Evolutionary conservation across 2,888 invertebrate species (phyloP), one percentile per base, ranked within the genome.

Genomic region (Masnerella sp.): DNA sequence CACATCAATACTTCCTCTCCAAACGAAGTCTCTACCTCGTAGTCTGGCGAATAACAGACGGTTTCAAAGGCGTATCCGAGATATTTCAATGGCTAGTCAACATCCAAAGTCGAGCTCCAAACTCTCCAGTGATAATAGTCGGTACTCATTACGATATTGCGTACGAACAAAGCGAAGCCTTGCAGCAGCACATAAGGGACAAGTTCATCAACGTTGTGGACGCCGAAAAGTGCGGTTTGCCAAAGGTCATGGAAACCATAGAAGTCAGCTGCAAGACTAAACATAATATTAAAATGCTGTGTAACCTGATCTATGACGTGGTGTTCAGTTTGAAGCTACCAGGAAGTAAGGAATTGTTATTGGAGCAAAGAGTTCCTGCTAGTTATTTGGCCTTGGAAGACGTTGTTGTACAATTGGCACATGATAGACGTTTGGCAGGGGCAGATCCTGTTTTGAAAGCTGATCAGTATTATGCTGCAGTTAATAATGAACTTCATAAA

Each of bases 1-100:
- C 99, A 0, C 99, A 99, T 90, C 98, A 99, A 86, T 99, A 99
- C 88, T 99, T 99, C 87, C 89, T 99, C 42, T 98, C 98, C 0
- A 95, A 97, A 70, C 91, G 99, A 9, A 97, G 98, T 76, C 89
- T 99, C 28, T 99, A 98, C 87, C 89, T 99, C 56, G 98, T 99
- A 0, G 92, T 98, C 2, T 99, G 99, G 98, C 92, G 93, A 79
- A 95, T 98, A 54, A 94, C 93, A 0, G 98, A 98, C 81, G 99
- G 99, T 0, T 87, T 84, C 92, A 96, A 83, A 78, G 99, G 98
- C 0, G 91, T 99, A 9, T 93, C 94, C 11, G 95, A 95, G 79
- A 95, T 99, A 18, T 90, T 96, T 36, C 94, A 96, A 82, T 99
- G 99, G 99, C 91, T 99, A 34, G 94, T 96, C n/a, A 96, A 96